These are phyloP conservation scores for Endotricha flammealis DNA, from an alignment of 2,888 invertebrate genomes.

Conservation along the genomic window DNA sequence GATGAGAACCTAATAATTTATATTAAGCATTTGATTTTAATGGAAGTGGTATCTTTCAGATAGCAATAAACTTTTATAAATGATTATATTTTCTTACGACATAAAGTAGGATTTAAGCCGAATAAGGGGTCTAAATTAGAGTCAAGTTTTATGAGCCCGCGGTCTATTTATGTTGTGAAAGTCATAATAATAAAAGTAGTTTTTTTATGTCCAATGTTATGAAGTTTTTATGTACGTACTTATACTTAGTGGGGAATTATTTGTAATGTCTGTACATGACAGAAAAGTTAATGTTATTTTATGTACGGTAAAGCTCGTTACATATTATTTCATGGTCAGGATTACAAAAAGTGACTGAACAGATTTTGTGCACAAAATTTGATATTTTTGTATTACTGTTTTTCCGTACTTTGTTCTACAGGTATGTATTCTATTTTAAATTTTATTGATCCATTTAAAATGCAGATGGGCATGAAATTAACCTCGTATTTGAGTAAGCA, in stretches of 20 bases:
- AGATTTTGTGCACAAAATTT: too few relatives aligned
- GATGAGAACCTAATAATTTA: too few relatives aligned
- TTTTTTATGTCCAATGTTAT: conserved; percentile 11
- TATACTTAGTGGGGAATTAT: conserved; percentile 10
- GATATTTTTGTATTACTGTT: too few relatives aligned
- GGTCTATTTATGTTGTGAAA: conserved; percentile 18
- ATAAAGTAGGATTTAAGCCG: conserved; percentile 8
- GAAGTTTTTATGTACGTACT: conserved; percentile 10
- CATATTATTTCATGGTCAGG: too few relatives aligned
- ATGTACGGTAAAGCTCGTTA: neutral
- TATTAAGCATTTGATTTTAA: too few relatives aligned
- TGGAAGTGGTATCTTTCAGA: too few relatives aligned
- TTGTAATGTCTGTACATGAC: conserved; percentile 5
- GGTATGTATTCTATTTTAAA: too few relatives aligned
- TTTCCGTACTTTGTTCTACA: too few relatives aligned
- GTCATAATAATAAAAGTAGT: conserved; percentile 21
- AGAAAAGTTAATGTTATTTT: neutral
- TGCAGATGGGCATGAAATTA: too few relatives aligned
- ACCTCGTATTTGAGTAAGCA: too few relatives aligned
- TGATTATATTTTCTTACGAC: neutral
- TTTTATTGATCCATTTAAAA: too few relatives aligned
- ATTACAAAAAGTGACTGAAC: too few relatives aligned
- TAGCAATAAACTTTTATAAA: neutral
- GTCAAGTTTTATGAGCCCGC: conserved; percentile 14
- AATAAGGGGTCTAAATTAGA: conserved; percentile 6